phyloP scores from a whole-genome alignment of 2,888 invertebrate species.

The Kuschelorhynchus macadamiae region DNA sequence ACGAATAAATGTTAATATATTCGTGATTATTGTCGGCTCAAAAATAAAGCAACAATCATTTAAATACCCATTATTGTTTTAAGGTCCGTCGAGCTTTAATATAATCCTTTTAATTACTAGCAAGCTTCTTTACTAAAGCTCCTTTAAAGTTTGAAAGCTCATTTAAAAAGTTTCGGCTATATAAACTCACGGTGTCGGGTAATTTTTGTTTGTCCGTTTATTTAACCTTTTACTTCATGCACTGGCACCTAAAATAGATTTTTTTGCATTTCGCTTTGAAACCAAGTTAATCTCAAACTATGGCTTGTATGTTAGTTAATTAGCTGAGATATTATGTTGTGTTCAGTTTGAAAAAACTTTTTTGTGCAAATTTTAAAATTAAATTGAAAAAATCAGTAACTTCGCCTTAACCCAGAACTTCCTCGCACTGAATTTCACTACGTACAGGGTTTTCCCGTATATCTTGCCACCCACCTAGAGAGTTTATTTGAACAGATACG shows the following conservation, averaged over 20 bases:
- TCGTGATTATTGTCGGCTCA: too few species aligned
- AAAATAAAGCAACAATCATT: neutral
- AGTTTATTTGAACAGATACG: too few species aligned
- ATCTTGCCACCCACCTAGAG: too few species aligned
- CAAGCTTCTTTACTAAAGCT: slow-evolving; percentile 43
- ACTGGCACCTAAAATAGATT: slow-evolving; percentile 8
- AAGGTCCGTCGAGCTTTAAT: slow-evolving; percentile 14
- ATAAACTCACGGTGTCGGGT: slow-evolving; percentile 13
- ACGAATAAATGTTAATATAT: too few species aligned
- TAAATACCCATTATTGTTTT: slow-evolving; percentile 14
- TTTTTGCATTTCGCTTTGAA: neutral
- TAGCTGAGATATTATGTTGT: too few species aligned
- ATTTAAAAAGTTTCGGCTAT: slow-evolving; percentile 34
- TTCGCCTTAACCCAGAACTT: too few species aligned
- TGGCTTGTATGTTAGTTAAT: neutral
- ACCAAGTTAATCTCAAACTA: neutral
- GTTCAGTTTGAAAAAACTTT: too few species aligned
- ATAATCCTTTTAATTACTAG: slow-evolving; percentile 41
- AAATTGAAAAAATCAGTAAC: too few species aligned
- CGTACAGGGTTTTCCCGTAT: too few species aligned
- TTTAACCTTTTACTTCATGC: slow-evolving; percentile 16
- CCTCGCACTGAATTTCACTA: too few species aligned
- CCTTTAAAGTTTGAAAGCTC: slow-evolving; percentile 39
- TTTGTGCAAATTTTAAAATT: too few species aligned
- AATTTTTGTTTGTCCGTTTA: slow-evolving; percentile 28